phyloP scores from a whole-genome alignment of 2,888 invertebrate genomes.

The Trissolcus japonicus region DNA sequence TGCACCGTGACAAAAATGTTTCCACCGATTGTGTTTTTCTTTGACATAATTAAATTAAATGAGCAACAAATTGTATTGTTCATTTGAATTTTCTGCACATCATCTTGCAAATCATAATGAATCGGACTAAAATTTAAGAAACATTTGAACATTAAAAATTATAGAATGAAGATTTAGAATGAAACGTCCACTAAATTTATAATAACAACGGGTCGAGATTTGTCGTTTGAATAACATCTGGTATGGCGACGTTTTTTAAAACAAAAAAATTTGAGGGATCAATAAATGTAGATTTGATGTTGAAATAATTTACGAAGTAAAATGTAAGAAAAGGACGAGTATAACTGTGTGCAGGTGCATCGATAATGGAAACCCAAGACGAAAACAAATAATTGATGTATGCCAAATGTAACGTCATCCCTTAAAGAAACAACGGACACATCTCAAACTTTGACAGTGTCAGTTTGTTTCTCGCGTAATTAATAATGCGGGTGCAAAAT shows the following conservation, averaged over 20 bases:
- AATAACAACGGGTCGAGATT: not conserved
- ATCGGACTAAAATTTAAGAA: no score
- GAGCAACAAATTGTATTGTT: no score
- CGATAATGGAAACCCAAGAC: slow-evolving; percentile 47
- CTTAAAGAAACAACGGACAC: slow-evolving; percentile 30
- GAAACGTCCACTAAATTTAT: no score
- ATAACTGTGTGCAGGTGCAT: slow-evolving; percentile 31
- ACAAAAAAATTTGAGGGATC: slow-evolving; percentile 26
- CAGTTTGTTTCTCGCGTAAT: slow-evolving; percentile 34
- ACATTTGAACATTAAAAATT: no score
- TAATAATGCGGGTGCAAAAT: slow-evolving; percentile 32
- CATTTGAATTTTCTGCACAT: not conserved
- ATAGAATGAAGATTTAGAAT: no score
- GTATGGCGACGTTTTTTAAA: slow-evolving; percentile 12
- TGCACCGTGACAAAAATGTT: not conserved
- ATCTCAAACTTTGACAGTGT: slow-evolving; percentile 40
- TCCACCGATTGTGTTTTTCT: not conserved
- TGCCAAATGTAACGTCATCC: slow-evolving; percentile 52
- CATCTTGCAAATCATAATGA: no score
- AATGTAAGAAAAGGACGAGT: slow-evolving; percentile 24
- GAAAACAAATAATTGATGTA: slow-evolving; percentile 54
- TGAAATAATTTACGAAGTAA: slow-evolving; percentile 23
- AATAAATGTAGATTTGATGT: slow-evolving; percentile 21
- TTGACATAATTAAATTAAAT: not conserved
- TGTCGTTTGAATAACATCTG: slow-evolving; percentile 18